A percentile compares a stretch with the other conserved stretches of the same genome.
Evolutionary conservation across 2,113 vertebrate species (phyloP).

Genomic region (Carlito syrichta): DNA sequence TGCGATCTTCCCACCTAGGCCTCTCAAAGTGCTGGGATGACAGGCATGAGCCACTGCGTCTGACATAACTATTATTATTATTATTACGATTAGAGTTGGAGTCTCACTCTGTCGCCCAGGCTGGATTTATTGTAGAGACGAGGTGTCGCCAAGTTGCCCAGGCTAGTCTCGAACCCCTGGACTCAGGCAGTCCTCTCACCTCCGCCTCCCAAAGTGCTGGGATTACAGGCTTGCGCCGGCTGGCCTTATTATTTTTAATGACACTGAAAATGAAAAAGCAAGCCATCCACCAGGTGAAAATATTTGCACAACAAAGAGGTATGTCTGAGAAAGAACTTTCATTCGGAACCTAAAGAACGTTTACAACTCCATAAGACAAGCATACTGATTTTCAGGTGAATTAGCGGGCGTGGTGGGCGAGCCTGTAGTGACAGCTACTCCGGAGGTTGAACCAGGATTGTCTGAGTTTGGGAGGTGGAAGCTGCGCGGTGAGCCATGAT

Average conservation of each 20-base stretch:
- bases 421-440: no score
- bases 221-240: neutral
- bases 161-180: neutral
- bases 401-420: no score
- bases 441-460: no score
- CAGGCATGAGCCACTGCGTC: no score
- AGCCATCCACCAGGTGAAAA: neutral
- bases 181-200: neutral
- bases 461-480: no score
- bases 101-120: neutral
- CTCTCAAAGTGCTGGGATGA: no score
- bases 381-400: neutral
- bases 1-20: no score
- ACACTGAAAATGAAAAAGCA: neutral
- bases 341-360: neutral
- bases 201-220: neutral
- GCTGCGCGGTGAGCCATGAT: no score
- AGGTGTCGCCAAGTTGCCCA: no score
- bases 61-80: no score
- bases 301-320: neutral
- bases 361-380: neutral
- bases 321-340: neutral
- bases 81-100: no score
- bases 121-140: no score
- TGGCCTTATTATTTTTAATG: neutral